Base-by-base conservation (phyloP, 2,797 vertebrate species). In the Crocodylus rhombifer region DNA sequence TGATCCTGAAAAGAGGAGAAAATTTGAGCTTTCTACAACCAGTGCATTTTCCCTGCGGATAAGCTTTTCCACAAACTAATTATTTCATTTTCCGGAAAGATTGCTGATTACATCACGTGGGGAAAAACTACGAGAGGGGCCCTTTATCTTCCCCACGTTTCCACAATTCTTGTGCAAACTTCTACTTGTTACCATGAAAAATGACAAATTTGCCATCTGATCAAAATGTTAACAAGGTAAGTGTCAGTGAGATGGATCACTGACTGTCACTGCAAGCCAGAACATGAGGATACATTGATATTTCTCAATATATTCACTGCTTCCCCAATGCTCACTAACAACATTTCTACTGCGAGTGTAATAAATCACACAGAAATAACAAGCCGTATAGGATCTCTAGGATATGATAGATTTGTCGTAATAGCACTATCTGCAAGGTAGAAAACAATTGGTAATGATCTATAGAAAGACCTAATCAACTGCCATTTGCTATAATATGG, bases 221-320 rank as follows among this genome's bases (percentile, higher is more conserved):
- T 99, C 98, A 98, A 98, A 98, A 98, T 98, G 98, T 99, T 99
- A 99, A 99, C 98, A 98, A 99, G 98, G 98, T 98, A 98, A 99
- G 97, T 98, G 98, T 99, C 98, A 98, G 97, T 5, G 98, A 99
- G 98, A 99, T 98, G 98, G 98, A 99, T 99, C 97, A 98, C 97
- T 97, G 97, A 98, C 98, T 99, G 98, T 98, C 98, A 98, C 96
- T 92, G 96, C 93, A 92, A 98, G 98, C 97, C 95, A 96, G 98
- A 98, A 98, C 98, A 99, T 98, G 98, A 99, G 98, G 98, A 98
- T 98, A 98, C 98, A 98, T 98, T 98, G 98, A 98, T 98, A 98
- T 98, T 98, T 98, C 98, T 98, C 98, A 98, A 98, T 98, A 98
- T 97, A 98, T 98, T 97, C 98, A 98, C 97, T 97, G 97, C 98